Conservation (phyloP, 2,113 vertebrate genomes). For the Engystomops pustulosus region DNA sequence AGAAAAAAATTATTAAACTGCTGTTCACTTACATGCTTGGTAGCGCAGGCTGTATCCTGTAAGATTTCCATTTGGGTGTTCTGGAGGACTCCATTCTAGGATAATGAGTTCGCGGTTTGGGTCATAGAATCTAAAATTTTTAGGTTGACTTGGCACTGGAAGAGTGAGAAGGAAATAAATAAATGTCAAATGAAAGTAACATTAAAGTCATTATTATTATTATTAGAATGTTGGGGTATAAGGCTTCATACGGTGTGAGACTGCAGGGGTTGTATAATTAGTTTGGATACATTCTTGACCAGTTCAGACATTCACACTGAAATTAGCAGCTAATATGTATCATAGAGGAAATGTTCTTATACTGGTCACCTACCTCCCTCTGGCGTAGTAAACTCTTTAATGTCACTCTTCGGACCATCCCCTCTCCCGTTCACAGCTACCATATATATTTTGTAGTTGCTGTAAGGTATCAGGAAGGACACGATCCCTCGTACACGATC, state of each 20-base stretch:
- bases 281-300: not conserved
- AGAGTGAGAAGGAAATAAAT: conserved; percentile 60
- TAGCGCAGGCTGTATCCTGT: conserved; percentile 88
- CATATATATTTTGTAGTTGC: conserved; percentile 93
- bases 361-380: conserved; percentile 90
- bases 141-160: conserved; percentile 88
- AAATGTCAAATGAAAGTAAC: too few species aligned
- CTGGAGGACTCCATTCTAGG: conserved; percentile 90
- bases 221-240: too few species aligned
- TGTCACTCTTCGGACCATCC: conserved; percentile 86
- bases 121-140: conserved; percentile 84
- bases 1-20: not conserved
- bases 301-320: not conserved
- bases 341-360: conserved; percentile 30
- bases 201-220: too few species aligned
- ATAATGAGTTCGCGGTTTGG: conserved; percentile 80
- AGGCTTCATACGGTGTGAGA: too few species aligned
- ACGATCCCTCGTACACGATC: conserved; percentile 82
- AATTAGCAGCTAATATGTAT: not conserved
- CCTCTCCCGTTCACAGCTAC: conserved; percentile 89
- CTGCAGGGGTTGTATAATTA: not conserved
- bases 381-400: conserved; percentile 87
- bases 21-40: conserved; percentile 78
- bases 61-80: conserved; percentile 91
- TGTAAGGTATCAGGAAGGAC: conserved; percentile 87